Percentiles rank a stretch among this genome's conserved stretches.
phyloP scores from a whole-genome alignment of 2,888 invertebrate genomes.

The Tachina fera region DNA sequence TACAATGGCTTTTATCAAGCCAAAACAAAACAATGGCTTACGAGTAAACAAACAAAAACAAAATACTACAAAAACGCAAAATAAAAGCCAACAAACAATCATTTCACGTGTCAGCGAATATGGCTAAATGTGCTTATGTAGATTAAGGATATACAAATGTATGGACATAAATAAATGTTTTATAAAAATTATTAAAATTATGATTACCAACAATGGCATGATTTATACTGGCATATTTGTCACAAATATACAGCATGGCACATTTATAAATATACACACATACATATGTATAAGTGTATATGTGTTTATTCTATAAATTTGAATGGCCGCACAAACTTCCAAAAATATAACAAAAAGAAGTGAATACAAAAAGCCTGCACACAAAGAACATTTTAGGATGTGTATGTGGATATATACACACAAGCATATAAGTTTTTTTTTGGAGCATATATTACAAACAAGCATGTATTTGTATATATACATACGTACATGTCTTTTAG shows the following conservation, averaged over 20 bases:
- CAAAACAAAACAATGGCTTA: conserved; percentile 38
- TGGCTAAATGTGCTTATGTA: conserved; percentile 44
- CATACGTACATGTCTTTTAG: not conserved
- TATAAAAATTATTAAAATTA: conserved; percentile 73
- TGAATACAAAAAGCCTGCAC: conserved; percentile 8
- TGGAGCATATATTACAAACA: not conserved
- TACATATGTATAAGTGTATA: not conserved
- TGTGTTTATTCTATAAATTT: not conserved
- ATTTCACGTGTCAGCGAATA: conserved; percentile 36
- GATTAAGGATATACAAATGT: conserved; percentile 26
- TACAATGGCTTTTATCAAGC: conserved; percentile 64
- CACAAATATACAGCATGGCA: conserved; percentile 64
- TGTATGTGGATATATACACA: not conserved
- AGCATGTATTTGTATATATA: not conserved
- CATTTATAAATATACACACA: conserved; percentile 11
- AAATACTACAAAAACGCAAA: conserved; percentile 24
- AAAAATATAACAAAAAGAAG: not conserved
- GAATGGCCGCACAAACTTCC: not conserved
- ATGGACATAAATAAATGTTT: conserved; percentile 57
- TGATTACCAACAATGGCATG: conserved; percentile 73
- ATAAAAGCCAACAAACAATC: conserved; percentile 34
- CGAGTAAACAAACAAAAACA: conserved; percentile 4
- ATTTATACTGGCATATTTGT: conserved; percentile 74
- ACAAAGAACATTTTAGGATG: not conserved
- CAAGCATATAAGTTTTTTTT: not conserved